Evolutionary conservation across 2,888 invertebrate species (phyloP).

Genomic region (Cotesia congregata): DNA sequence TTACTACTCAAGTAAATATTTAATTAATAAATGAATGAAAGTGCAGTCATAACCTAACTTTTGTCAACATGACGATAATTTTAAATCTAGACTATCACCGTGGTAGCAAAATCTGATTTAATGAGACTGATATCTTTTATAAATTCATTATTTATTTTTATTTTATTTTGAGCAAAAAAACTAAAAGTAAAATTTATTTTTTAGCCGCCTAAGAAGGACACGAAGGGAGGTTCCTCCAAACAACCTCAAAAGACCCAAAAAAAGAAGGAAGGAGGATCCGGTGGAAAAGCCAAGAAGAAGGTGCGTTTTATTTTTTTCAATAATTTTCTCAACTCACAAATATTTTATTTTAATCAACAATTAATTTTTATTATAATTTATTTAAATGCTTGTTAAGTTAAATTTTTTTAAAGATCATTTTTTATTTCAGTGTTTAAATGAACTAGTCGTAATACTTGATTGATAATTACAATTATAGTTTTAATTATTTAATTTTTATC

Average conservation of each 20-base stretch:
- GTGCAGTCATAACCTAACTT: background rate
- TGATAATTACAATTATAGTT: too few species aligned
- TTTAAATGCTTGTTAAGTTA: too few species aligned
- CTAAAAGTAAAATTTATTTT: background rate
- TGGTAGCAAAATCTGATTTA: constrained; percentile 70
- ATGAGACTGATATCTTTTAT: constrained; percentile 67
- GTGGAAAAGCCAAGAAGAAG: constrained; percentile 98
- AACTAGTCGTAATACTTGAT: too few species aligned
- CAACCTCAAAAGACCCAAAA: constrained; percentile 95
- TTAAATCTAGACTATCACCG: constrained; percentile 48
- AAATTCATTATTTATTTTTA: background rate
- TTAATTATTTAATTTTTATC: too few species aligned
- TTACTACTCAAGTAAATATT: too few species aligned
- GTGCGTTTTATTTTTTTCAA: constrained; percentile 56
- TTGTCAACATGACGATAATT: constrained; percentile 45
- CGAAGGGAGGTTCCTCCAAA: constrained; percentile 86
- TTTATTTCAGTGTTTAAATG: too few species aligned
- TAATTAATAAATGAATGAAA: background rate
- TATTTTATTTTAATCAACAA: too few species aligned
- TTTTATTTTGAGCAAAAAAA: background rate
- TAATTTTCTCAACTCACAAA: too few species aligned
- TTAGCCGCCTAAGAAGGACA: constrained; percentile 94
- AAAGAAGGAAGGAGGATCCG: constrained; percentile 95
- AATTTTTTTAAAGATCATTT: too few species aligned
- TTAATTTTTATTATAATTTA: too few species aligned